Evolutionary conservation across 2,797 vertebrate species (phyloP), one percentile per base, ranked within the genome.

Genomic region (Falco concolor): DNA sequence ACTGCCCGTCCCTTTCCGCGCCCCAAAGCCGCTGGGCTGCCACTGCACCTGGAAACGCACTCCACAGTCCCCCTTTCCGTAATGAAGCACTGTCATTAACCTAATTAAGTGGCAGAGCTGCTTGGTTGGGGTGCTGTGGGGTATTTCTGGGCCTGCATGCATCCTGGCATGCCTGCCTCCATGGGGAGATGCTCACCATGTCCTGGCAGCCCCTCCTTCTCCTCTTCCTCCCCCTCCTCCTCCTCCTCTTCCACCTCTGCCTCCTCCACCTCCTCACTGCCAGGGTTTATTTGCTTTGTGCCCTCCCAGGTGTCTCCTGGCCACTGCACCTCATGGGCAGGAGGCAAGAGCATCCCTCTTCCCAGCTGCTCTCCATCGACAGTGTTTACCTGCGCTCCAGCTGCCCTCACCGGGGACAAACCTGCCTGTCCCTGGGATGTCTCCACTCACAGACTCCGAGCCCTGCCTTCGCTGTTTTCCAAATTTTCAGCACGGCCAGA

Each of bases 41-140:
- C 52, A 13, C 65, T 7, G 4, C 5, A 1, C 45, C 86, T 50
- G 91, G 24, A 64, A 81, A 78, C 0, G 3, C 67, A 38, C 38
- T 38, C 38, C 38, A 38, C 38, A 38, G 69, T 47, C 1, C 1
- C 1, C 68, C 53, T 34, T 28, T 56, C 74, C 30, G 1, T 45
- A 89, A 85, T 0, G 17, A 87, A 82, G 64, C 19, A 5, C 14
- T 11, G 17, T 61, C 79, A 34, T 93, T 94, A 96, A 85, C 79
- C 90, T 91, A 82, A 94, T 94, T 90, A 93, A 76, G 68, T 2
- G 54, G 53, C 75, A 45, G 84, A 72, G 42, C 45, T 32, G 80
- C 77, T 84, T 2, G 1, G 42, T 2, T 1, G 5, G 60, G 84
- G 84, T 4, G 4, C 56, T 50, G 36, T 0, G 1, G 52, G 47